Evolutionary conservation across 2,113 vertebrate genomes (phyloP), one percentile per base, ranked within the genome.

Genomic region (Eudorcas thomsonii): DNA sequence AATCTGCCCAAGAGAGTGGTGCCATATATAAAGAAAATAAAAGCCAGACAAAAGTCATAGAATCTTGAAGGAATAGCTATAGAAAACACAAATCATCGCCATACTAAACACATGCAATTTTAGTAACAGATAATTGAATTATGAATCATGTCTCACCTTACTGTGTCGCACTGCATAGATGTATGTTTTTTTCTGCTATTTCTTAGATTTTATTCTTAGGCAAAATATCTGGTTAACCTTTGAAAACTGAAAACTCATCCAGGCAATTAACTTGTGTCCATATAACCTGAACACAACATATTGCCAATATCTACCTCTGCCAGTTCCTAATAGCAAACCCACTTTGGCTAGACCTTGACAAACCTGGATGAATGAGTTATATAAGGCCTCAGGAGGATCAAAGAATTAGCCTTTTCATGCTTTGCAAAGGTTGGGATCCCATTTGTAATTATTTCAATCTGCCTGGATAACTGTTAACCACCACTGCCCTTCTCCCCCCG

Each of bases 401-500:
- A 84, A 81, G 3, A 45, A 15, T n/a, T 23, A 16, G 7, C 23
- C 8, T 45, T 88, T 81, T 36, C 19, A 82, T 0, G 64, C 67
- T 45, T 39, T 54, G 55, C 14, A 77, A 43, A 45, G 2, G 6
- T 33, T 95, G 17, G 17, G 71, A 33, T 85, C 16, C 9, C 43
- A 39, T 12, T 43, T 45, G 6, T 36, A 86, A 80, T 64, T 64
- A 7, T 77, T 87, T 74, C 15, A 80, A 64, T 84, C 15, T 77
- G 0, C 6, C 15, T 15, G 67, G 8, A 88, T 0, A 88, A 86
- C 23, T 23, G 0, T 45, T 78, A 82, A 30, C 1, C 13, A 43
- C 7, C 8, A 30, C 8, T 77, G 30, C n/a, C 9, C 10, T 10
- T 8, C 10, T 50, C 10, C 7, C 12, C 5, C 2, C 0, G 33